These are phyloP conservation scores for Exaiptasia diaphana DNA, from an alignment of 64 coral and sea anemone species.

Conservation along the genomic window DNA sequence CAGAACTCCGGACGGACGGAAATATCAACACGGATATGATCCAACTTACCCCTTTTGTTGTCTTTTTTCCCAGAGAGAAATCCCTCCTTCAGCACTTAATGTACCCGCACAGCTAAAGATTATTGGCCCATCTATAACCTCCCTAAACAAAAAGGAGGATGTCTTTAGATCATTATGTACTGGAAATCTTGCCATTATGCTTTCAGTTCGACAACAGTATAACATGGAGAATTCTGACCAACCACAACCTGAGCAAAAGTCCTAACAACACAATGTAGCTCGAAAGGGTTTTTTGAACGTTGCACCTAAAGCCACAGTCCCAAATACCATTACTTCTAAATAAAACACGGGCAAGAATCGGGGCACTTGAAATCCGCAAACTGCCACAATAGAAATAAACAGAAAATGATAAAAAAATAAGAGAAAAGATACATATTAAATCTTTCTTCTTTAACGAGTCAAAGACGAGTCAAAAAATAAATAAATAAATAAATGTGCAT, in stretches of 20 bases:
- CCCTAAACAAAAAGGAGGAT: not conserved
- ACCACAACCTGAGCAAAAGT: too few species aligned
- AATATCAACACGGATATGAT: too few species aligned
- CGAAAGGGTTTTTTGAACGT: not conserved
- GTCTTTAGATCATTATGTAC: not conserved
- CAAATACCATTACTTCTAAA: not conserved
- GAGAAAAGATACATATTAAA: too few species aligned
- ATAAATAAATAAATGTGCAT: too few species aligned
- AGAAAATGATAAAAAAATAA: too few species aligned
- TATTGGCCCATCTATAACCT: constrained; percentile 53
- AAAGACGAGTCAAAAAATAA: too few species aligned
- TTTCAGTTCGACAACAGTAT: not conserved
- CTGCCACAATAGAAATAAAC: too few species aligned
- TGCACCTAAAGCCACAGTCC: not conserved
- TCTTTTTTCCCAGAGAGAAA: constrained; percentile 66
- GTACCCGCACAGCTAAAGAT: constrained; percentile 58
- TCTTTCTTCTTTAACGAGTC: too few species aligned
- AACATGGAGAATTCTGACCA: not conserved
- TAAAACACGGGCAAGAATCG: not conserved
- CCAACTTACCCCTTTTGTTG: not conserved
- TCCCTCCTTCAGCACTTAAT: constrained; percentile 69
- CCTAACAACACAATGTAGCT: too few species aligned
- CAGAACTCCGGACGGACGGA: too few species aligned
- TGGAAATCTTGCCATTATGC: not conserved
- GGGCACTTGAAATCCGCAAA: too few species aligned